Conservation (phyloP, 2,797 vertebrate genomes). For the Brachyrhaphis roseni region DNA sequence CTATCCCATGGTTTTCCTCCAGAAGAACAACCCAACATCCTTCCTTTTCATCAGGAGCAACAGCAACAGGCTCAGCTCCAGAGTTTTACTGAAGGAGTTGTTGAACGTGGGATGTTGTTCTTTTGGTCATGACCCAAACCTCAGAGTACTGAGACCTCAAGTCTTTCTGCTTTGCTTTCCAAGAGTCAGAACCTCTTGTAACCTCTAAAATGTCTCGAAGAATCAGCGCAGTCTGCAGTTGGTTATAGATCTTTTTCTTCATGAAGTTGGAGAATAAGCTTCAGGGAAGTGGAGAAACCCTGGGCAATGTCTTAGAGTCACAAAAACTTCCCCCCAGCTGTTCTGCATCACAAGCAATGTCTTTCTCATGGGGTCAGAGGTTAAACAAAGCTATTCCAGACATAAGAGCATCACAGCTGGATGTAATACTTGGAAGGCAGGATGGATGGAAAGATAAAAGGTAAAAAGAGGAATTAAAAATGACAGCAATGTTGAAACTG, state of each 20-base stretch:
- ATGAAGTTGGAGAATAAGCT: conserved; percentile 9
- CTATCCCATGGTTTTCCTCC: neutral
- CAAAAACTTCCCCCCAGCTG: conserved; percentile 42
- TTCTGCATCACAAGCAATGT: conserved; percentile 30
- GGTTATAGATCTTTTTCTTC: conserved; percentile 40
- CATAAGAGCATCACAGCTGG: conserved; percentile 34
- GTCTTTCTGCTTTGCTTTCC: neutral
- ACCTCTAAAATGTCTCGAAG: neutral
- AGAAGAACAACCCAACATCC: neutral
- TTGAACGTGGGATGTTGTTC: neutral
- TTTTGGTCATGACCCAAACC: neutral
- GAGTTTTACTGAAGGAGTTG: neutral
- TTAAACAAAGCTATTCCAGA: conserved; percentile 39
- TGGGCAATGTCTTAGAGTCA: conserved; percentile 21
- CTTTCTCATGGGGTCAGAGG: conserved; percentile 50
- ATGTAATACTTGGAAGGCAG: conserved; percentile 10
- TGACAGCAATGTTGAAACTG: conserved; percentile 13
- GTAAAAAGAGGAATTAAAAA: conserved; percentile 23
- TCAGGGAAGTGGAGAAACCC: conserved; percentile 23
- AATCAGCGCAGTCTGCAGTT: neutral
- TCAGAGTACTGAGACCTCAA: neutral
- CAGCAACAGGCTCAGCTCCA: neutral
- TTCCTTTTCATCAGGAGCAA: neutral
- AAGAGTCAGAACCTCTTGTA: neutral
- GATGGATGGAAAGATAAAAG: conserved; percentile 6